These are phyloP conservation scores for Chanos chanos DNA, from an alignment of 2,797 vertebrate genomes.

Conservation along the genomic window DNA sequence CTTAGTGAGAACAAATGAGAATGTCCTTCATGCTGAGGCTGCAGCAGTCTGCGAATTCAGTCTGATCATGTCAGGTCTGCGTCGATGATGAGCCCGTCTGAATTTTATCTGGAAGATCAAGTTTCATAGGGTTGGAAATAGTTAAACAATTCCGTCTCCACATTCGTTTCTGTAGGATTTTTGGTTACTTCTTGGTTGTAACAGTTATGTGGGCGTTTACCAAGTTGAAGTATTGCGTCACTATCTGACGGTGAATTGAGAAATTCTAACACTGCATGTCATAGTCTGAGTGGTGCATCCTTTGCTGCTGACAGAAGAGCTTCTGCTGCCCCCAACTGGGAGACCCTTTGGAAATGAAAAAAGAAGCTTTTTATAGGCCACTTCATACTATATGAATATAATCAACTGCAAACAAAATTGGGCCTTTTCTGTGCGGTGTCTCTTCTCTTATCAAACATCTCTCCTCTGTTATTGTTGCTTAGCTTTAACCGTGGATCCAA, in stretches of 20 bases:
- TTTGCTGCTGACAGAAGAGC: slow-evolving; percentile 20
- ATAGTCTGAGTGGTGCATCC: slow-evolving; percentile 18
- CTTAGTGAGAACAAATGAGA: too few species aligned
- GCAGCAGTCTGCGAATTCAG: too few species aligned
- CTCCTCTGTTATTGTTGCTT: slow-evolving; percentile 30
- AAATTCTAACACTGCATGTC: slow-evolving; percentile 43
- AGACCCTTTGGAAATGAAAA: slow-evolving; percentile 21
- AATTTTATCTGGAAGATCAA: too few species aligned
- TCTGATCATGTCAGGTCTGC: too few species aligned
- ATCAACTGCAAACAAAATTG: slow-evolving; percentile 17
- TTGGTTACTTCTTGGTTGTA: too few species aligned
- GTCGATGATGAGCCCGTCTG: too few species aligned
- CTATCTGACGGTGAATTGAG: slow-evolving; percentile 38
- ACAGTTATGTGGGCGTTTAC: slow-evolving; percentile 2
- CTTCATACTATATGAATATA: slow-evolving; percentile 42
- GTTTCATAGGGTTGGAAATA: too few species aligned
- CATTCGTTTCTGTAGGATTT: too few species aligned
- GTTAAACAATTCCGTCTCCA: too few species aligned
- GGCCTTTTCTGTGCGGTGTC: slow-evolving; percentile 4
- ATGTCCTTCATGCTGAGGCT: too few species aligned
- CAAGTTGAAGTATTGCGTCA: not conserved
- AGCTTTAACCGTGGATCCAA: slow-evolving; percentile 26
- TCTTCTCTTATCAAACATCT: slow-evolving; percentile 27
- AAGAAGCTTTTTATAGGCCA: too few species aligned
- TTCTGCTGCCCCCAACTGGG: slow-evolving; percentile 56